Evolutionary conservation across 1,140 invertebrate species (phyloP).

Genomic region (Plectus sambesii): DNA sequence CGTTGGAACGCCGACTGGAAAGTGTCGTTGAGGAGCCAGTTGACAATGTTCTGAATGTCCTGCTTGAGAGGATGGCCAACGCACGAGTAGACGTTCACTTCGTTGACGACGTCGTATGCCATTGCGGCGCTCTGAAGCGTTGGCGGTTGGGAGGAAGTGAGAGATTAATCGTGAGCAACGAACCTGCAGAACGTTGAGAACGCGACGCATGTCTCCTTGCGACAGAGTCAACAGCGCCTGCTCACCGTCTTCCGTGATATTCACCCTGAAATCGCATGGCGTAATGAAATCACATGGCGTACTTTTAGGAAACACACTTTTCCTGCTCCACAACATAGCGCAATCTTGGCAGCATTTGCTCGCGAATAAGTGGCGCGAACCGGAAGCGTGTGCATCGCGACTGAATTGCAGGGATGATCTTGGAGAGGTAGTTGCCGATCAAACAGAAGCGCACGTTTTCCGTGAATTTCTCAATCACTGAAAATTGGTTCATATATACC

Average conservation of each 20-base stretch:
- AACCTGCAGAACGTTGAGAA: conserved; percentile 75
- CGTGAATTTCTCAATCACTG: conserved; percentile 96
- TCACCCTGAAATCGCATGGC: conserved; percentile 64
- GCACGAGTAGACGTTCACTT: conserved; percentile 86
- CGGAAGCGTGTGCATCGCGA: conserved; percentile 93
- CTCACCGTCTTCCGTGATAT: conserved; percentile 75
- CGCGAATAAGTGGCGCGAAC: conserved; percentile 71
- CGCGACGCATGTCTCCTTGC: conserved; percentile 94
- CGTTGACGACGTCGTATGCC: conserved; percentile 70
- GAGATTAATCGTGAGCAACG: neutral
- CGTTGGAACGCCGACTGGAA: conserved; percentile 24
- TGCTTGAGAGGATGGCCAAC: conserved; percentile 81
- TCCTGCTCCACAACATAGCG: conserved; percentile 72
- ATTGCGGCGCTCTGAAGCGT: conserved; percentile 74
- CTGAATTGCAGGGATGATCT: conserved; percentile 95
- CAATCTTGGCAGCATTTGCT: conserved; percentile 79
- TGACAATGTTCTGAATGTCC: conserved; percentile 61
- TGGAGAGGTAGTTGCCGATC: conserved; percentile 95
- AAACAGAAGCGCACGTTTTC: conserved; percentile 96
- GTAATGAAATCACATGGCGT: conserved; percentile 19
- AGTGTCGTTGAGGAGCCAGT: conserved; percentile 32
- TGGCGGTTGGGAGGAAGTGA: neutral
- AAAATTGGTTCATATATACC: no score
- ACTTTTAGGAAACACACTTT: conserved; percentile 54
- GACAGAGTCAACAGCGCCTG: conserved; percentile 76